phyloP scores from a whole-genome alignment of 37 sponge, comb jelly and placozoan genomes.

The Oopsacas minuta region DNA sequence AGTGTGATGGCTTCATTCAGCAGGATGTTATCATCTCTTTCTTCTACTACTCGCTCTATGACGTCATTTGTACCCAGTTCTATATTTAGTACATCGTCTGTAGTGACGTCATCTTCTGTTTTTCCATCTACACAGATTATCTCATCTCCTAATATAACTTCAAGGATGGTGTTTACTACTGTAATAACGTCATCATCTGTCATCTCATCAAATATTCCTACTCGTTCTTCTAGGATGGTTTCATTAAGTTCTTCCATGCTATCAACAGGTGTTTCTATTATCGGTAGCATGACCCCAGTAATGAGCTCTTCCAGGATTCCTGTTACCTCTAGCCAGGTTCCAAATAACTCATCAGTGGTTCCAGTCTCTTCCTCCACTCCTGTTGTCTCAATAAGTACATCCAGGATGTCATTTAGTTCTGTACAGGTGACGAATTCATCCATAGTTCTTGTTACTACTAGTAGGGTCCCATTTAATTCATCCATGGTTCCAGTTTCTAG shows the following conservation, averaged over 20 bases:
- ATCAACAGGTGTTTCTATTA: too few relatives aligned
- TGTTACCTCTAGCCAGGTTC: not conserved
- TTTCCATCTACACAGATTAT: not conserved
- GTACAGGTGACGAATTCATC: too few relatives aligned
- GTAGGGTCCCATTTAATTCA: not conserved
- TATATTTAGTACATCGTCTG: not conserved
- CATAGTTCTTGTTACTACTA: too few relatives aligned
- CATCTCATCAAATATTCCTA: not conserved
- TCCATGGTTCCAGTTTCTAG: not conserved
- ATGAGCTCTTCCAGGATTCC: too few relatives aligned
- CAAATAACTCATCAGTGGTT: not conserved
- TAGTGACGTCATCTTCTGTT: not conserved
- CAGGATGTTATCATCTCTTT: not conserved
- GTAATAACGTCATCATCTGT: not conserved
- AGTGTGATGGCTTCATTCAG: not conserved
- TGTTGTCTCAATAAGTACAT: too few relatives aligned
- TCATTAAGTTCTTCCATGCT: not conserved
- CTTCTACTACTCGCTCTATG: too few relatives aligned
- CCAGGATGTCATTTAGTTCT: too few relatives aligned
- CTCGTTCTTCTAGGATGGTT: not conserved
- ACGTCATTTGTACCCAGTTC: too few relatives aligned
- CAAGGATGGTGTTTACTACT: not conserved
- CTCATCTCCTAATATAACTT: not conserved
- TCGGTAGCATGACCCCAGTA: too few relatives aligned
- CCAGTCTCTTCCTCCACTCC: not conserved